Conservation (phyloP, 2,888 invertebrate genomes). For the Sinotaia quadrata region DNA sequence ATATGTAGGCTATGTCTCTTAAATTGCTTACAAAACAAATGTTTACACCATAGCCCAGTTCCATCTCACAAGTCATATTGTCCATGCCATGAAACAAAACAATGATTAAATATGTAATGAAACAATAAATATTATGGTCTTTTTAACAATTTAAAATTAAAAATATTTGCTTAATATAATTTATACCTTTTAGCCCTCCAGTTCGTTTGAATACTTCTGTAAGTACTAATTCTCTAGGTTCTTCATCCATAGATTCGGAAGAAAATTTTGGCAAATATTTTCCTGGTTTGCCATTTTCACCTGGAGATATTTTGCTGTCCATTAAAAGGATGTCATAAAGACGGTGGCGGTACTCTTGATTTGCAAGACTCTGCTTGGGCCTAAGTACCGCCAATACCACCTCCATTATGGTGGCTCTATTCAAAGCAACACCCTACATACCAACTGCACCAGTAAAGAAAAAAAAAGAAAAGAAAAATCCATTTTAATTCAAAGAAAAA, state of each 20-base stretch:
- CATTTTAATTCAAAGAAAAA: no score
- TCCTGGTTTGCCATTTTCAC: constrained; percentile 39
- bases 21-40: no score
- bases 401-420: constrained; percentile 51
- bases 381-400: constrained; percentile 61
- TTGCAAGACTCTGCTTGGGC: constrained; percentile 54
- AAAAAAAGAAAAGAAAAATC: not conserved
- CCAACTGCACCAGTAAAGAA: not conserved
- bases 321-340: constrained; percentile 64
- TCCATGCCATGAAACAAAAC: no score
- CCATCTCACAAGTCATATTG: no score
- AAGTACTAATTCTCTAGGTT: constrained; percentile 61
- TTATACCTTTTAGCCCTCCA: constrained; percentile 64
- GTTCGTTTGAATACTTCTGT: constrained; percentile 58
- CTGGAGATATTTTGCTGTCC: constrained; percentile 53
- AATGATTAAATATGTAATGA: no score
- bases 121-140: no score
- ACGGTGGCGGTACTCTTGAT: constrained; percentile 56
- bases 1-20: no score
- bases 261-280: constrained; percentile 62
- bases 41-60: no score
- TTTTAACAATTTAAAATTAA: no score
- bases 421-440: not conserved
- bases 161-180: no score
- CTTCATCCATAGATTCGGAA: constrained; percentile 51